Percentiles rank a stretch among this genome's conserved stretches.
Evolutionary conservation across 2,888 invertebrate species (phyloP).

Genomic region (Coleophora deauratella): DNA sequence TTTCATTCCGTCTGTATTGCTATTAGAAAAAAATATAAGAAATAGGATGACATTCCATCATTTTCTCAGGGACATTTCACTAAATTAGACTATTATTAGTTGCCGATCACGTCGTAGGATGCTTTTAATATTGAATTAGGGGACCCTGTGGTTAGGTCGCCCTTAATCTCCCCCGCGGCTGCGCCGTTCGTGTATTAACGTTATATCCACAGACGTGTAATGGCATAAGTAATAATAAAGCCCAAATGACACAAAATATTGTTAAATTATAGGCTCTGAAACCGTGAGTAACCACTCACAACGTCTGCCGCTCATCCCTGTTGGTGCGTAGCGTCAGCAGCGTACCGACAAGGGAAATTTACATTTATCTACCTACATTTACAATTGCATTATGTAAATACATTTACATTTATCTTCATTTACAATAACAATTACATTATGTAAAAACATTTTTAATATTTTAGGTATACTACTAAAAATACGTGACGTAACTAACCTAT

Average conservation of each 20-base stretch:
- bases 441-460: too few species aligned
- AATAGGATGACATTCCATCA: conserved; percentile 67
- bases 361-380: too few species aligned
- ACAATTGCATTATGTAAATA: too few species aligned
- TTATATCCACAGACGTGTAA: conserved; percentile 68
- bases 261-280: conserved; percentile 73
- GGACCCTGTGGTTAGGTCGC: conserved; percentile 65
- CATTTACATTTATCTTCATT: too few species aligned
- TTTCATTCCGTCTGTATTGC: conserved; percentile 48
- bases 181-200: conserved; percentile 58
- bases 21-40: conserved; percentile 39
- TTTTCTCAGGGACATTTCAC: conserved; percentile 73
- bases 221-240: conserved; percentile 72
- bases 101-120: conserved; percentile 69
- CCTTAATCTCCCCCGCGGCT: conserved; percentile 65
- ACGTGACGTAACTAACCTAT: too few species aligned
- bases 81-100: conserved; percentile 72
- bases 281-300: conserved; percentile 70
- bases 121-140: conserved; percentile 75
- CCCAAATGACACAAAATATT: conserved; percentile 75
- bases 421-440: too few species aligned
- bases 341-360: background rate
- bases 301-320: conserved; percentile 57
- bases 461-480: too few species aligned
- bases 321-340: conserved; percentile 41